Conservation (phyloP, 2,888 invertebrate species). For the Sminthurinus aureus region DNA sequence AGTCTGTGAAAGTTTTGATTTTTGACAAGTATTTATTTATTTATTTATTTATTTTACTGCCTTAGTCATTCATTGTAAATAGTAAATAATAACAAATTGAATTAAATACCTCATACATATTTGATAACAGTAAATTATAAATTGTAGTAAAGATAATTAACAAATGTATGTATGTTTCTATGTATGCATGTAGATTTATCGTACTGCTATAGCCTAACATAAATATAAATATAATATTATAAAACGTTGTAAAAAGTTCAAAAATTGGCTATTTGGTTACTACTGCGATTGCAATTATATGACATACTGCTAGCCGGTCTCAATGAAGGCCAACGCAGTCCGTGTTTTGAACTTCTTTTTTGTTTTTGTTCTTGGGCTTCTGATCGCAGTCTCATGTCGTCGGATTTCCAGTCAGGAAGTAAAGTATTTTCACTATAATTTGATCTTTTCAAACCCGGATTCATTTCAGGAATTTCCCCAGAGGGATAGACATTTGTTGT, state of each 20-base stretch:
- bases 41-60: no score
- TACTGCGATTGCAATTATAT: constrained; percentile 48
- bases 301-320: constrained; percentile 58
- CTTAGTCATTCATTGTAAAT: no score
- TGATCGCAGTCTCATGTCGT: constrained; percentile 56
- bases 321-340: constrained; percentile 57
- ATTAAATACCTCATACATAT: no score
- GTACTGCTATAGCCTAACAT: background rate
- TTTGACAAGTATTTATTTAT: no score
- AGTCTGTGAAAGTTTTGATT: no score
- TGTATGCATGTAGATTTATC: no score
- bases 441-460: constrained; percentile 56
- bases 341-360: constrained; percentile 51
- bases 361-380: constrained; percentile 52
- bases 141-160: no score
- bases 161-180: no score
- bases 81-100: no score
- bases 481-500: constrained; percentile 56
- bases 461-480: constrained; percentile 56
- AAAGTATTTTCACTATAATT: constrained; percentile 59
- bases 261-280: constrained; percentile 40
- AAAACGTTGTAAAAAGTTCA: constrained; percentile 6
- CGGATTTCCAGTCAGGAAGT: constrained; percentile 56
- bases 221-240: background rate
- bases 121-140: no score